Evolutionary conservation across 2,888 invertebrate genomes (phyloP).

Genomic region (Mesochorus sp.): DNA sequence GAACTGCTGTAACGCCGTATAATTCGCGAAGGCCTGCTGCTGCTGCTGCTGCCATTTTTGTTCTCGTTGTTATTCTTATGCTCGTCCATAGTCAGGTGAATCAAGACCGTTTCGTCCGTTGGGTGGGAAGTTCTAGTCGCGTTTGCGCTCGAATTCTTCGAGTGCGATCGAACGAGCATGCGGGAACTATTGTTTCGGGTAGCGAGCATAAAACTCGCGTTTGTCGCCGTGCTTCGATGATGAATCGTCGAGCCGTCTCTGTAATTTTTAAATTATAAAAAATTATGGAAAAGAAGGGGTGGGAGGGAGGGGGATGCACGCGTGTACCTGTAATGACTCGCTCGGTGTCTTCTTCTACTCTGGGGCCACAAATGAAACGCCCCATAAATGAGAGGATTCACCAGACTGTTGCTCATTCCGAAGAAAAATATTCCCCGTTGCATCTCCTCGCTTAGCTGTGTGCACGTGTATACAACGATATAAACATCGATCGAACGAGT

Average conservation of each 20-base stretch:
- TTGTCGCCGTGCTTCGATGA: constrained; percentile 71
- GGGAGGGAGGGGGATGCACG: no score
- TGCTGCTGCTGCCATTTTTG: constrained; percentile 20
- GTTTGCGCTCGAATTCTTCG: constrained; percentile 46
- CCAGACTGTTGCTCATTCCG: constrained; percentile 93
- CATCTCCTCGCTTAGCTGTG: constrained; percentile 87
- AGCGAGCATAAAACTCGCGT: constrained; percentile 63
- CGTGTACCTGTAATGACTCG: constrained; percentile 74
- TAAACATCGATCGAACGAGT: not conserved
- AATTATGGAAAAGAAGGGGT: no score
- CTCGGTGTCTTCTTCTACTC: constrained; percentile 74
- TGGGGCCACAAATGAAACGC: constrained; percentile 93
- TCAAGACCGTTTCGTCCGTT: constrained; percentile 49
- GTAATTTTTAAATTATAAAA: no score
- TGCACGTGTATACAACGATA: not conserved
- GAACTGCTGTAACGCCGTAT: constrained; percentile 54
- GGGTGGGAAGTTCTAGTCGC: constrained; percentile 27
- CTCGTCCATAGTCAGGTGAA: constrained; percentile 57
- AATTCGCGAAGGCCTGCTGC: no score
- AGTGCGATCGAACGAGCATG: constrained; percentile 50
- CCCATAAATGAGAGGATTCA: constrained; percentile 93
- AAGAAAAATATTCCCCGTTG: constrained; percentile 91
- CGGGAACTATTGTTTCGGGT: constrained; percentile 57
- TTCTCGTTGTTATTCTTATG: constrained; percentile 48
- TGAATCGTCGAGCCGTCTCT: constrained; percentile 74